phyloP scores from a whole-genome alignment of 2,888 invertebrate genomes.

The Trisateles emortualis region DNA sequence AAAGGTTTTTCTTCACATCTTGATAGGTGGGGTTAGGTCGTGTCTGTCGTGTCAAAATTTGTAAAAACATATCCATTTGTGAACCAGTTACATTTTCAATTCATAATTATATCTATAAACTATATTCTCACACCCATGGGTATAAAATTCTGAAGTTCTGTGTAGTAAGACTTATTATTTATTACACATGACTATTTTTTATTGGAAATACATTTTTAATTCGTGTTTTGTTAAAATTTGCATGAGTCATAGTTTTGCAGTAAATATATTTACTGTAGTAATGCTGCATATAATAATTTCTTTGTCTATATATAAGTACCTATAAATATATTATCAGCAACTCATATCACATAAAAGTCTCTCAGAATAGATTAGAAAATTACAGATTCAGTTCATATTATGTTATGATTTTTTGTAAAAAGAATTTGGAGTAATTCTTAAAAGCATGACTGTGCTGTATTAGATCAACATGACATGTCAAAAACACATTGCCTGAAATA shows the following conservation, averaged over 20 bases:
- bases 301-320: conserved; percentile 3
- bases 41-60: conserved; percentile 41
- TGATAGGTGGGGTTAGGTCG: conserved; percentile 79
- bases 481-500: conserved; percentile 6
- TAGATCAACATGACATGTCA: conserved; percentile 1
- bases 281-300: conserved; percentile 1
- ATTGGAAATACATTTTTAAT: conserved; percentile 11
- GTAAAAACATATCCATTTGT: conserved; percentile 28
- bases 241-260: conserved; percentile 19
- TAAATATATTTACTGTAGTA: conserved; percentile 12
- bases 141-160: too few species aligned
- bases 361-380: too few species aligned
- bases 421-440: background rate
- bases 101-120: too few species aligned
- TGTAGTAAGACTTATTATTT: too few species aligned
- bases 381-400: too few species aligned
- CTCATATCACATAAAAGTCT: background rate
- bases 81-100: background rate
- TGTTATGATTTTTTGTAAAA: background rate
- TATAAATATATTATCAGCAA: too few species aligned
- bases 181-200: conserved; percentile 33
- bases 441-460: background rate
- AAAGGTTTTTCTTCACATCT: conserved; percentile 58
- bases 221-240: conserved; percentile 7
- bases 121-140: too few species aligned